Conservation (phyloP, 1,140 invertebrate genomes). For the Drosophila ficusphila region DNA sequence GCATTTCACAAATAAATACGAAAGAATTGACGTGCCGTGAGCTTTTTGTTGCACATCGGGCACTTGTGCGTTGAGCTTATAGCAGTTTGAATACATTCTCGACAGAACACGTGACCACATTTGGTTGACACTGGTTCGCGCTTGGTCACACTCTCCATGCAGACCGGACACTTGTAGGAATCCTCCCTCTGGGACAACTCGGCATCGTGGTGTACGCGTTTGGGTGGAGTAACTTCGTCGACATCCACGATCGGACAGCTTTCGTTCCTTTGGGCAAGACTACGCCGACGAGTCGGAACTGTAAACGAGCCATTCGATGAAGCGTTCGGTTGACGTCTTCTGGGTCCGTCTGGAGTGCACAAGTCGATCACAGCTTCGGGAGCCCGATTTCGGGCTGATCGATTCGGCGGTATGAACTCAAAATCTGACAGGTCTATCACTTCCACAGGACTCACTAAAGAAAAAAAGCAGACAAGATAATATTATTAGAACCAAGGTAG, state of each 20-base stretch:
- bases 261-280: no score
- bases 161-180: slow-evolving; percentile 61
- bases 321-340: not conserved
- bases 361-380: slow-evolving; percentile 40
- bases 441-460: slow-evolving; percentile 28
- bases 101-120: slow-evolving; percentile 66
- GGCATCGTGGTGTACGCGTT: not conserved
- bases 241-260: not conserved
- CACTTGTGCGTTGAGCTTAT: slow-evolving; percentile 43
- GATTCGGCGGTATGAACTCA: not conserved
- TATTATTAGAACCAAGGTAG: not conserved
- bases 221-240: slow-evolving; percentile 20
- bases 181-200: slow-evolving; percentile 2
- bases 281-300: not conserved
- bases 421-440: slow-evolving; percentile 45
- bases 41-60: slow-evolving; percentile 58
- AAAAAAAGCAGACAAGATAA: no score
- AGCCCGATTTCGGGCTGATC: not conserved
- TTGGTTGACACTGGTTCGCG: slow-evolving; percentile 49
- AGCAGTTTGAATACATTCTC: slow-evolving; percentile 36
- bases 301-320: not conserved
- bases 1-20: slow-evolving; percentile 57
- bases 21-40: slow-evolving; percentile 13
- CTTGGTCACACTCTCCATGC: slow-evolving; percentile 33
- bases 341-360: slow-evolving; percentile 19